Percentiles rank a stretch among this genome's conserved stretches.
Conservation (phyloP, 2,113 vertebrate genomes). For the Stegastes partitus region DNA sequence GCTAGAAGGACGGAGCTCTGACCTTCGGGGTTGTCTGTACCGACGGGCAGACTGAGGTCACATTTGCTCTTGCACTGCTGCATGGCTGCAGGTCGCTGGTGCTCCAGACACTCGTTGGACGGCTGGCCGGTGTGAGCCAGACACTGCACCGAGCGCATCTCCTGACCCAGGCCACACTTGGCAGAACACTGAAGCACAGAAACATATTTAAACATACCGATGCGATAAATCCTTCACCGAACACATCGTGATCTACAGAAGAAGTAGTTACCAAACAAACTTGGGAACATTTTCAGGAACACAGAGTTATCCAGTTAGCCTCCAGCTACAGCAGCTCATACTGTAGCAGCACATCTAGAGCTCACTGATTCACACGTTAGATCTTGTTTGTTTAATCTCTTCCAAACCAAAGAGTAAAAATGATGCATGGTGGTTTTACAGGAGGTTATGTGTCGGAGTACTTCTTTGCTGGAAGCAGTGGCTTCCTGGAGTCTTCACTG, state of each 20-base stretch:
- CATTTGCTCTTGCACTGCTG: constrained; percentile 97
- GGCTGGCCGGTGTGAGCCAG: constrained; percentile 89
- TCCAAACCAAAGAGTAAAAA: neutral
- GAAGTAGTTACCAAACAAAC: too few species aligned
- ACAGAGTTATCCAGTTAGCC: too few species aligned
- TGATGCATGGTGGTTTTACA: neutral
- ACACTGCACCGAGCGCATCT: constrained; percentile 92
- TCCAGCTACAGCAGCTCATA: too few species aligned
- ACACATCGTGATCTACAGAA: too few species aligned
- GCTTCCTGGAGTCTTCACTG: too few species aligned
- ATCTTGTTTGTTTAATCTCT: neutral
- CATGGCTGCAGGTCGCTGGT: constrained; percentile 86
- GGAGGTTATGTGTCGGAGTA: neutral
- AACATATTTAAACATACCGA: neutral
- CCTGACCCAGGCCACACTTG: constrained; percentile 93
- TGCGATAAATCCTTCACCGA: neutral
- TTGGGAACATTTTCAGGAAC: too few species aligned
- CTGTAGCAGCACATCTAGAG: too few species aligned
- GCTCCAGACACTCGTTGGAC: constrained; percentile 90
- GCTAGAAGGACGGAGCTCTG: constrained; percentile 7
- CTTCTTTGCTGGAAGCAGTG: neutral
- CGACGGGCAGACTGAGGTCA: constrained; percentile 83
- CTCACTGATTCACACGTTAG: neutral
- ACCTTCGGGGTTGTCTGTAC: constrained; percentile 94
- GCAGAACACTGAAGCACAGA: constrained; percentile 90